A percentile compares a stretch with the other conserved stretches of the same genome.
Evolutionary conservation across 1,140 invertebrate genomes (phyloP).

Genomic region (Polyergus mexicanus): DNA sequence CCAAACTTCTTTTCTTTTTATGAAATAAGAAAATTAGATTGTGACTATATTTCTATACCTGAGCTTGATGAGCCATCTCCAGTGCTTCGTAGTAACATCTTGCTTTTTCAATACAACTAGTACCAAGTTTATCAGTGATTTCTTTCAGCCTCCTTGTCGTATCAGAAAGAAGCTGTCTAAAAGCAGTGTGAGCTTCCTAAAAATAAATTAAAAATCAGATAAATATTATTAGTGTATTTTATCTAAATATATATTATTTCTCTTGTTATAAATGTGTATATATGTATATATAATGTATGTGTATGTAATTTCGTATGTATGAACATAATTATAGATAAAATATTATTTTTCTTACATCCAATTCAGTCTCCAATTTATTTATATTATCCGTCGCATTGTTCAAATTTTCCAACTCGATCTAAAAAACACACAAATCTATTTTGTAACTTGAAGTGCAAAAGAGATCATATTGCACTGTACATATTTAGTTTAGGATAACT

Average conservation of each 20-base stretch:
- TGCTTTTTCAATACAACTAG: conserved; percentile 92
- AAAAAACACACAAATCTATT: conserved; percentile 73
- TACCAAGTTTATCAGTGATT: conserved; percentile 91
- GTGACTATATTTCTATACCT: conserved; percentile 73
- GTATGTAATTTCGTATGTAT: too few relatives aligned
- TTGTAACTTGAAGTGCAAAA: background rate
- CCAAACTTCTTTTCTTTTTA: conserved; percentile 19
- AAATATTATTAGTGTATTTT: background rate
- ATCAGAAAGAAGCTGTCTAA: conserved; percentile 92
- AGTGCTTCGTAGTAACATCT: conserved; percentile 95
- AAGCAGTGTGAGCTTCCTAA: conserved; percentile 94
- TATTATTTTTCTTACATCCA: conserved; percentile 94
- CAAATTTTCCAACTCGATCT: conserved; percentile 97
- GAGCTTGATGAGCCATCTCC: conserved; percentile 88
- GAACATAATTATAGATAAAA: conserved; percentile 12
- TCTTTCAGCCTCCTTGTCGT: conserved; percentile 92
- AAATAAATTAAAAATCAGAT: conserved; percentile 67
- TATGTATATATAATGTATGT: background rate
- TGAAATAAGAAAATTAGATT: background rate
- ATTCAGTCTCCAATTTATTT: conserved; percentile 96
- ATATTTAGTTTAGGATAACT: too few relatives aligned
- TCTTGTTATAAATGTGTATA: background rate
- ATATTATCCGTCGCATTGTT: conserved; percentile 98
- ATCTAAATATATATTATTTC: background rate
- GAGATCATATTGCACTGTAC: background rate